Conservation (phyloP, 2,888 invertebrate genomes). For the Bellardia bayeri region DNA sequence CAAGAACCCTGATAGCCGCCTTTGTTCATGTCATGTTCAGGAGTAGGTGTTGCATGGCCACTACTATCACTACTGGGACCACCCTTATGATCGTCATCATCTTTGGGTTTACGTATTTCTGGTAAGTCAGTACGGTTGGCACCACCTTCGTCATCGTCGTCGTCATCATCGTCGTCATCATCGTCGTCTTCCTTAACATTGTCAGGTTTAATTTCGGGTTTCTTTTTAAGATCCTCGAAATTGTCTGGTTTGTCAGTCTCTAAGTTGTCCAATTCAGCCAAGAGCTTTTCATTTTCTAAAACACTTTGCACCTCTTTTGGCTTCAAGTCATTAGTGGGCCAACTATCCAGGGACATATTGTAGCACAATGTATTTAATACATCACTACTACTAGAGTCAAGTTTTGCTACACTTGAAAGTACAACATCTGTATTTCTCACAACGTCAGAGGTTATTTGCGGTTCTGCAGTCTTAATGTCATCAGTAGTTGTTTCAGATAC, state of each 20-base stretch:
- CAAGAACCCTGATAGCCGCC: conserved; percentile 80
- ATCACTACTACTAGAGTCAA: conserved; percentile 41
- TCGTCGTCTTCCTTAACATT: conserved; percentile 84
- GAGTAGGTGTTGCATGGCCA: conserved; percentile 82
- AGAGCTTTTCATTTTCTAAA: conserved; percentile 55
- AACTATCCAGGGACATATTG: conserved; percentile 79
- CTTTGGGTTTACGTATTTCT: conserved; percentile 80
- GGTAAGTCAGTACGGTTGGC: conserved; percentile 78
- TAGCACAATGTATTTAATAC: conserved; percentile 73
- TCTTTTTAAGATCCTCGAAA: conserved; percentile 68
- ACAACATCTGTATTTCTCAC: conserved; percentile 78
- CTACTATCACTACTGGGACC: conserved; percentile 87
- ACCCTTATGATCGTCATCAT: conserved; percentile 85
- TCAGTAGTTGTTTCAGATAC: neutral
- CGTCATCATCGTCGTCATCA: conserved; percentile 86
- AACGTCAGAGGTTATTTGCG: conserved; percentile 41
- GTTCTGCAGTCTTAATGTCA: conserved; percentile 63
- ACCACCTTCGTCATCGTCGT: conserved; percentile 83
- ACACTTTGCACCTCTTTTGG: conserved; percentile 67
- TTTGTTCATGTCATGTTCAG: conserved; percentile 76
- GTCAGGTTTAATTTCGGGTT: neutral
- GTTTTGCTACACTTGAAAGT: conserved; percentile 54
- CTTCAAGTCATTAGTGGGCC: conserved; percentile 75
- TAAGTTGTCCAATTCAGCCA: conserved; percentile 30
- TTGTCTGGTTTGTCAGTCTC: conserved; percentile 73